A percentile compares a stretch with the other conserved stretches of the same genome.
Evolutionary conservation across 92 coral and sea anemone genomes (phyloP).

Genomic region (Porites divaricata): DNA sequence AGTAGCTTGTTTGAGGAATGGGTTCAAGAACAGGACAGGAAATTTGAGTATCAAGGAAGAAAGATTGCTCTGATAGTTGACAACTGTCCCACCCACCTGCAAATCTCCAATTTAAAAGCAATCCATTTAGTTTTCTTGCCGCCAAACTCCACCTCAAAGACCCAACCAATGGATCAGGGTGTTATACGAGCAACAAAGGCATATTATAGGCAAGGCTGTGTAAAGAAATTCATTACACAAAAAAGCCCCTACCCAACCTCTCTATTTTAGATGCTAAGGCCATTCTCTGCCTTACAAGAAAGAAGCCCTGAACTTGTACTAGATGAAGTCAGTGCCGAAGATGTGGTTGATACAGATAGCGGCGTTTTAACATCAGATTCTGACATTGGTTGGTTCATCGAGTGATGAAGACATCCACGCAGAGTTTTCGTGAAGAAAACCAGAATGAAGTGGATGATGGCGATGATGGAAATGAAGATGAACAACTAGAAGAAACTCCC

Average conservation of each 20-base stretch:
- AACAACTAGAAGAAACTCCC: slow-evolving; percentile 21
- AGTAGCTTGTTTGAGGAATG: slow-evolving; percentile 55
- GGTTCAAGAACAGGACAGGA: slow-evolving; percentile 61
- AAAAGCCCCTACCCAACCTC: slow-evolving; percentile 35
- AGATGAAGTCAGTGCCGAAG: slow-evolving; percentile 41
- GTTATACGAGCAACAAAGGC: slow-evolving; percentile 51
- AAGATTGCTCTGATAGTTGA: slow-evolving; percentile 48
- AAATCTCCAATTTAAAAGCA: slow-evolving; percentile 41
- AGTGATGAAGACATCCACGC: slow-evolving; percentile 46
- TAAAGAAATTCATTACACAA: slow-evolving; percentile 36
- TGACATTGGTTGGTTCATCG: slow-evolving; percentile 1
- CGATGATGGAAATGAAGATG: slow-evolving; percentile 13
- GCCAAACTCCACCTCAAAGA: slow-evolving; percentile 56
- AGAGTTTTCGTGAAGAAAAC: slow-evolving; percentile 36
- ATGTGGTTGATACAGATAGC: slow-evolving; percentile 30
- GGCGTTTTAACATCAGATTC: slow-evolving; percentile 30
- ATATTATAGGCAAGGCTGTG: slow-evolving; percentile 41
- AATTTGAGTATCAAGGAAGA: slow-evolving; percentile 54
- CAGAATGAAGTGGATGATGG: slow-evolving; percentile 7
- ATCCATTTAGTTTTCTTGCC: slow-evolving; percentile 55
- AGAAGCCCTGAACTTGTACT: slow-evolving; percentile 39
- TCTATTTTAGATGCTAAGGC: slow-evolving; percentile 56
- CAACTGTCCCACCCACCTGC: slow-evolving; percentile 56
- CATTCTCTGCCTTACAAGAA: slow-evolving; percentile 32
- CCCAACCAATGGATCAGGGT: slow-evolving; percentile 61